A percentile compares a stretch with the other conserved stretches of the same genome.
Conservation (phyloP, 2,888 invertebrate species). For the Heteropelma amictum region DNA sequence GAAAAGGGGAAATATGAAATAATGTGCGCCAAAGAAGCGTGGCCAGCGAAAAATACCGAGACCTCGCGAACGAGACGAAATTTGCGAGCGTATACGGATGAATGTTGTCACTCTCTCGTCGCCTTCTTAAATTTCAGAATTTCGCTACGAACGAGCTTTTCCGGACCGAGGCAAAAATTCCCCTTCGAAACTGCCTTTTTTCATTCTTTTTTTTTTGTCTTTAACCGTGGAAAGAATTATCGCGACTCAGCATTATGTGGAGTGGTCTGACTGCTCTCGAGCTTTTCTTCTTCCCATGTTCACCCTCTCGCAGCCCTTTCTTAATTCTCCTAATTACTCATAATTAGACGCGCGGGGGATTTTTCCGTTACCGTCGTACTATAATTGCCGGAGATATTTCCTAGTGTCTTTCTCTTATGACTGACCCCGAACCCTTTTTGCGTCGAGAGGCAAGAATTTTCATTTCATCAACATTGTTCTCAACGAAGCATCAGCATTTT, state of each 20-base stretch:
- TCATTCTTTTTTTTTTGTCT: background rate
- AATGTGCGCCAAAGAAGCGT: background rate
- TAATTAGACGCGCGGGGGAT: slow-evolving; percentile 45
- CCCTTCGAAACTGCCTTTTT: background rate
- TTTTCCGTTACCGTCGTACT: slow-evolving; percentile 14
- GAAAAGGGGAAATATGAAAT: background rate
- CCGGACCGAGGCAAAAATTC: slow-evolving; percentile 1
- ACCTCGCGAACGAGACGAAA: slow-evolving; percentile 8
- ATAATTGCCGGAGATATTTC: slow-evolving; percentile 23
- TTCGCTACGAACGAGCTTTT: background rate
- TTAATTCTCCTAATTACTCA: slow-evolving; percentile 53
- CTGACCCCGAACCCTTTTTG: no score
- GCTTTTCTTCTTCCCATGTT: slow-evolving; percentile 26
- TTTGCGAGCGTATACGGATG: slow-evolving; percentile 11
- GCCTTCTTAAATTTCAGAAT: slow-evolving; percentile 36
- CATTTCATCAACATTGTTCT: no score
- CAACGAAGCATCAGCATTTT: no score
- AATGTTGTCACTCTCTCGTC: slow-evolving; percentile 32
- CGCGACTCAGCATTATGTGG: background rate
- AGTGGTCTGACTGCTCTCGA: background rate
- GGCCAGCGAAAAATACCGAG: background rate
- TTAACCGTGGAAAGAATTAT: background rate
- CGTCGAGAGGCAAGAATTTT: no score
- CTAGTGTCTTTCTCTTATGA: background rate
- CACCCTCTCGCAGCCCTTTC: slow-evolving; percentile 6